Base-by-base conservation (phyloP, 1,140 invertebrate species). In the Monochamus saltuarius region DNA sequence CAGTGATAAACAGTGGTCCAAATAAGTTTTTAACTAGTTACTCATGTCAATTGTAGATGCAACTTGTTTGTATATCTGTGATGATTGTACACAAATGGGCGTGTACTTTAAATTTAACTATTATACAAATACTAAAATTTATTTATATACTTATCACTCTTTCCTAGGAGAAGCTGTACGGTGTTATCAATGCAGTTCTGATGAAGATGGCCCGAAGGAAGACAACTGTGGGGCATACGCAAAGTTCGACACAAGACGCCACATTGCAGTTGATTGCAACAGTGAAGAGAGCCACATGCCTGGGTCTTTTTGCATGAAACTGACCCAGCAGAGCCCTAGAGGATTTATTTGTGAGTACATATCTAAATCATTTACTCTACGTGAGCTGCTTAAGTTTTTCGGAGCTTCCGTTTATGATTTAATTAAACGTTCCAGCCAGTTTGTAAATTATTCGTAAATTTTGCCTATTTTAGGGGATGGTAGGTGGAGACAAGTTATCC, bases 231-330 rank as follows among this genome's bases (percentile, higher is more conserved):
- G 94, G 1, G 91, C 92, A 0, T 97, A 96, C 67, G 83, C 83
- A 45, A 83, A 80, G 61, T 97, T 96, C 71, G 87, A 95, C 68
- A 87, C 83, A 68, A 82, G 87, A 8, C 82, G 85, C 57, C 88
- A 95, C 72, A 88, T 94, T 64, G 83, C 92, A 1, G 86, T 95
- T 7, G 93, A 96, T 64, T 97, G 93, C 73, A 91, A 89, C 66
- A 92, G 86, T 72, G 92, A 94, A 70, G 92, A 95, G 73, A 91
- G 91, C 54, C 83, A 89, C 46, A 92, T 91, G 76, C 92, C 92
- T 50, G 93, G 93, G n/a, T 92, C 92, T 6, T 95, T 97, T 77
- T 97, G 93, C 77, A 91, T 94, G 76, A 95, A 95, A 80, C 80
- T 92, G 11, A 89, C 89, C 0, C 89, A 94, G 68, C 93, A 97